Base-by-base conservation (phyloP, 2,113 vertebrate species). In the Dicerorhinus sumatrensis region DNA sequence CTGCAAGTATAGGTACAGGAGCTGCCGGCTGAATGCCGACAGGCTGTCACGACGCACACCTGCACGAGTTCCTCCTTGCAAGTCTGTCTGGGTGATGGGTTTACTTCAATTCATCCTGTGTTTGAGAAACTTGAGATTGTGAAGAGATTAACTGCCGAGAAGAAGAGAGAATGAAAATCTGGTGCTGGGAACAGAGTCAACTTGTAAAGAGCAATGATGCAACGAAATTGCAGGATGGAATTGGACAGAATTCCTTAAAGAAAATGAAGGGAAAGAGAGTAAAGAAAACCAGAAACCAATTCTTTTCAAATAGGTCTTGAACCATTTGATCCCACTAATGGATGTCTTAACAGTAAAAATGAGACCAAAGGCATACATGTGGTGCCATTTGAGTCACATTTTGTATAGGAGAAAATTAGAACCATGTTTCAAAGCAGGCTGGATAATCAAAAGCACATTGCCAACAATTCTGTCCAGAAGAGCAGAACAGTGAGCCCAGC, bases 251-350 rank as follows among this genome's bases (percentile, higher is more conserved):
- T 86, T 94, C 76, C 42, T 84, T 9, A 91, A 72, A 69, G 48
- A 84, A 94, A 82, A 89, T 67, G 56, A 91, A 96, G 10, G 7
- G 46, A 87, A 92, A 83, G 17, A 69, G 72, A 42, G 6, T 9
- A 91, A 79, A 73, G 72, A 83, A 90, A 95, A 94, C 9, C 25
- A 77, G 70, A 88, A 96, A 75, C 36, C 72, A 72, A 54, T 18
- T 80, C n/a, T 80, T 72, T 91, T 58, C 81, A 91, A 92, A 84
- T 6, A 54, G 17, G 65, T 56, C 80, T 92, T 77, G 42, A 87
- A 48, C 31, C 10, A 67, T 39, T 29, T 62, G 20, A 91, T 31
- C 46, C 18, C 7, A 56, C 5, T 0, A 2, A n/a, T 63, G 9
- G 60, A 89, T n/a, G 27, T 62, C 56, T 94, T 36, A 85, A 46